These are phyloP conservation scores for Sphyrna mokarran DNA, from an alignment of 2,113 vertebrate species.

Conservation along the genomic window DNA sequence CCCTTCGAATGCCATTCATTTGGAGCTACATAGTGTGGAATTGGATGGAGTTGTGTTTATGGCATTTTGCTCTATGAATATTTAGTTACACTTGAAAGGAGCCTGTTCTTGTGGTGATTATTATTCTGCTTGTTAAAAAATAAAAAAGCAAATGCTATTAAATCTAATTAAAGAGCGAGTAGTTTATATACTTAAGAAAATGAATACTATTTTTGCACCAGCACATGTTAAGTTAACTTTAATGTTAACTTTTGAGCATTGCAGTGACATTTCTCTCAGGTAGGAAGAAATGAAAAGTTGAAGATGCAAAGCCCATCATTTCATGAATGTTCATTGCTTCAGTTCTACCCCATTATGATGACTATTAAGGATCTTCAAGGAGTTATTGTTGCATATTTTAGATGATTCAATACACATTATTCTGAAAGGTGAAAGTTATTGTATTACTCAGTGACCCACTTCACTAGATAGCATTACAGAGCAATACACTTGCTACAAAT, in stretches of 20 bases:
- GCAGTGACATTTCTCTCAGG: not conserved
- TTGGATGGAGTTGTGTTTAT: not conserved
- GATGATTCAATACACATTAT: not conserved
- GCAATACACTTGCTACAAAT: not conserved
- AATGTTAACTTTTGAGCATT: not conserved
- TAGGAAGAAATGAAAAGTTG: not conserved
- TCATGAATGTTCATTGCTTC: not conserved
- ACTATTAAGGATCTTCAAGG: not conserved
- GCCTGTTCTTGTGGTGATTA: not conserved
- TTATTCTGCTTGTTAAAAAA: constrained; percentile 2
- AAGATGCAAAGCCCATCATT: not conserved
- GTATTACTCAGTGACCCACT: not conserved
- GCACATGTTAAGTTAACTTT: not conserved
- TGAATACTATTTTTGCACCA: not conserved
- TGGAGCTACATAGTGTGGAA: not conserved
- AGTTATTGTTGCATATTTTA: not conserved
- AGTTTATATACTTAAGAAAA: not conserved
- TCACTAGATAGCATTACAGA: not conserved
- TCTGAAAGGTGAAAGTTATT: not conserved
- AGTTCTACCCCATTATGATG: not conserved
- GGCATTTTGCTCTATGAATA: not conserved
- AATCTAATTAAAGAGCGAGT: not conserved
- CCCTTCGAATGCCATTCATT: not conserved
- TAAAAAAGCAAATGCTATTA: not conserved
- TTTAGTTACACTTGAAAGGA: constrained; percentile 8